Evolutionary conservation across 2,113 vertebrate species (phyloP), one percentile per base, ranked within the genome.

Genomic region (Chelonoidis abingdonii): DNA sequence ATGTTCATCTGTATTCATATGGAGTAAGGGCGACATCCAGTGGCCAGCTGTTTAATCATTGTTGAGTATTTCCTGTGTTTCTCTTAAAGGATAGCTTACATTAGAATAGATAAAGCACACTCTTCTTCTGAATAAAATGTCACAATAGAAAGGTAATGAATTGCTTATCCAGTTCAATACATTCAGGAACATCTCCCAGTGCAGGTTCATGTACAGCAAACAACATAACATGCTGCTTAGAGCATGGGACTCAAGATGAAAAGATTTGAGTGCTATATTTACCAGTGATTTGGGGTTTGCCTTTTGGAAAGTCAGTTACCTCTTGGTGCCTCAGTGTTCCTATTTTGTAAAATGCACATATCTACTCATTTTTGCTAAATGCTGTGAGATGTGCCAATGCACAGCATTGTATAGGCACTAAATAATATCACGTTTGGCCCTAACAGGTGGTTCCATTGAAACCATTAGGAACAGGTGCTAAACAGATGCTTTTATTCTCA

Each of bases 81-180:
- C 7, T 69, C n/a, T 72, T 38, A 53, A 86, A 14, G 0, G 6
- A 2, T 1, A 0, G 3, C 8, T 47, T 44, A 1, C 3, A 27
- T 29, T 31, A 2, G 57, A 59, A 41, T 0, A 1, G 5, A 0
- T 0, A 0, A 8, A 17, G 14, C 0, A 1, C 3, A 5, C 69
- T 38, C n/a, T 78, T 54, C 53, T 14, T 53, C 53, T 4, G 1
- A 3, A 17, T 65, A 50, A 53, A 89, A 9, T 5, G 1, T 76
- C 8, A 27, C 11, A 3, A 29, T 7, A 5, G 1, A 14, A 38
- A 35, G 0, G 0, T 11, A 6, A 1, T 44, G 44, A 44, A 47
- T 78, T 16, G 12, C 41, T 35, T n/a, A 52, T 52, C 49, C 13
- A 47, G 22, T 78, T 13, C 31, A 13, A 72, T 10, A 8, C 0